A percentile compares a stretch with the other conserved stretches of the same genome.
Evolutionary conservation across 2,888 invertebrate genomes (phyloP).

Genomic region (Spodoptera picta): DNA sequence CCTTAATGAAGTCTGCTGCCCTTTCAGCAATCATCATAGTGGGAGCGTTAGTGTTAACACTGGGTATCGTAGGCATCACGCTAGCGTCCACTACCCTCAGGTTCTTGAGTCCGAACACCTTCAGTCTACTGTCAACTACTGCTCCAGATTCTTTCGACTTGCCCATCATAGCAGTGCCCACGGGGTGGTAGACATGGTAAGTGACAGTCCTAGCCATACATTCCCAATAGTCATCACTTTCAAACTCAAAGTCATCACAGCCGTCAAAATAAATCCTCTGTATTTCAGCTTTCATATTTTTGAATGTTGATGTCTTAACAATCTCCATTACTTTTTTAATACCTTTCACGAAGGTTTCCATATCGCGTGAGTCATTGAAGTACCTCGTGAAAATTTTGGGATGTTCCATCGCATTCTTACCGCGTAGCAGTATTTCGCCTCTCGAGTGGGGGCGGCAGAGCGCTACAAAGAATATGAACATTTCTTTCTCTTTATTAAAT

Average conservation of each 20-base stretch:
- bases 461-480: constrained; percentile 78
- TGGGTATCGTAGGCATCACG: constrained; percentile 82
- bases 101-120: constrained; percentile 70
- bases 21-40: constrained; percentile 84
- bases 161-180: constrained; percentile 84
- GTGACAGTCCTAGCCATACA: constrained; percentile 82
- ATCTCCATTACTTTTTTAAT: constrained; percentile 76
- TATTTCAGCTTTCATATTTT: constrained; percentile 70
- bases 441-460: constrained; percentile 79
- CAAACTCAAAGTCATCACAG: constrained; percentile 73
- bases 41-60: constrained; percentile 81
- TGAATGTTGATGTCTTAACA: constrained; percentile 73
- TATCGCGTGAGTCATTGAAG: constrained; percentile 76
- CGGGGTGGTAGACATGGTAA: constrained; percentile 82
- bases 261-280: constrained; percentile 73
- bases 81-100: constrained; percentile 82
- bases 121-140: constrained; percentile 75
- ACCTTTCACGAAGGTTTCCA: constrained; percentile 72
- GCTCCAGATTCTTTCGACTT: constrained; percentile 65
- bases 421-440: constrained; percentile 74
- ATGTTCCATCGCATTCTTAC: constrained; percentile 69
- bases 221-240: constrained; percentile 79
- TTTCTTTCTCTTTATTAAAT: constrained; percentile 76
- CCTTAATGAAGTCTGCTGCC: constrained; percentile 81
- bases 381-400: constrained; percentile 80